Percentiles rank a stretch among this genome's conserved stretches.
phyloP scores from a whole-genome alignment of 1,140 invertebrate species.

The Chironomus tepperi region DNA sequence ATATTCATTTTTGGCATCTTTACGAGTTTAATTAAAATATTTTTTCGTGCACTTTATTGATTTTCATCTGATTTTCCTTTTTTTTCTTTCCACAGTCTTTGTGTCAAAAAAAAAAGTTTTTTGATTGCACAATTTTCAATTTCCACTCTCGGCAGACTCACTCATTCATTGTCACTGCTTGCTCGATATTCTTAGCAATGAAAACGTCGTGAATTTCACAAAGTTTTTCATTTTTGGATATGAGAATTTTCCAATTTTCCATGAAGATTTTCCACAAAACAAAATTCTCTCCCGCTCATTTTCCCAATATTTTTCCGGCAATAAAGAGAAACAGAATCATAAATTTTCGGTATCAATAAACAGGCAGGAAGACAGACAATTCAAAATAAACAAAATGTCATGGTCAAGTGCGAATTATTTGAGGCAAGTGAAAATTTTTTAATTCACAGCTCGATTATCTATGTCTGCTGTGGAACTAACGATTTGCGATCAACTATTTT shows the following conservation, averaged over 20 bases:
- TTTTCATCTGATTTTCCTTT: not conserved
- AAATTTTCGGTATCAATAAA: not conserved
- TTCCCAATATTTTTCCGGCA: not conserved
- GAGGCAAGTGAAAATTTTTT: no score
- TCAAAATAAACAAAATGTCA: not conserved
- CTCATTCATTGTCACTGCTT: constrained; percentile 1
- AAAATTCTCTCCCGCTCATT: not conserved
- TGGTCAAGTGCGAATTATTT: not conserved
- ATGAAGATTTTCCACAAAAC: not conserved
- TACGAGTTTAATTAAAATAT: not conserved
- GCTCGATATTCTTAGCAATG: not conserved
- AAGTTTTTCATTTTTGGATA: not conserved
- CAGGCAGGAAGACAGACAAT: not conserved
- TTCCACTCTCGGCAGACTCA: not conserved
- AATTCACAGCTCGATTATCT: no score
- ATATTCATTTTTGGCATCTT: not conserved
- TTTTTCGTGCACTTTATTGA: constrained; percentile 2
- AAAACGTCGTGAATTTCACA: not conserved
- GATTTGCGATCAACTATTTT: no score
- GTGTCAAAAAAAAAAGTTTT: not conserved
- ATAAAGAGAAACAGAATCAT: not conserved
- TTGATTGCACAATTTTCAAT: constrained; percentile 10
- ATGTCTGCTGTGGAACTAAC: no score
- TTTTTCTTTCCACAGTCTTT: constrained; percentile 7
- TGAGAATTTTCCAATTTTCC: not conserved